Evolutionary conservation across 92 coral and sea anemone genomes (phyloP), one percentile per base, ranked within the genome.

Genomic region (Ricordea florida): DNA sequence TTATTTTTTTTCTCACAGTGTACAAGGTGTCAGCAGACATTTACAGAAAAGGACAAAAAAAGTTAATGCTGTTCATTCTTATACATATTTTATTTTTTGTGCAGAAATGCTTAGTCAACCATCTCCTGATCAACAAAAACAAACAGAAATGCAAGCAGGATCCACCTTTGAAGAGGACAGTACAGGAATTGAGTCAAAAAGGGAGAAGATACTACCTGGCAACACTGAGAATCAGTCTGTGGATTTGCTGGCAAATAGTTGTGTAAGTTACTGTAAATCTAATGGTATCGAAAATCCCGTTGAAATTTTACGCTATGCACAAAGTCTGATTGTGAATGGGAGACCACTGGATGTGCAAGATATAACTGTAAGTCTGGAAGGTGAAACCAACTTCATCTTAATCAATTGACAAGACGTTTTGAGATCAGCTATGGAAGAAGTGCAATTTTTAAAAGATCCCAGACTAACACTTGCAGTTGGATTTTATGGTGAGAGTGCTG

Each of bases 401-500:
- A 73, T 81, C 29, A 81, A 58, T 47, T 60, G 82, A 42, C 69
- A 62, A 13, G 66, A 63, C 29, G 82, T 81, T 32, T 66, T 81
- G 35, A 66, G 45, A 62, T 25, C 87, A 40, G 82, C 87, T 38
- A 3, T 81, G 60, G 87, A 81, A 24, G 87, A 81, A 66, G 37
- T 72, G 47, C 33, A 75, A 40, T 51, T 36, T 27, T 23, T 61
- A 35, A 67, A 72, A 29, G 68, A 72, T 35, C 59, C 78, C 28
- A 74, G 15, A 52, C 75, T 81, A 20, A 24, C 87, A 14, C 77
- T 81, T 50, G 67, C 41, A 52, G 68, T 81, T 42, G 75, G 81
- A 30, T 81, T 81, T 51, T 73, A 81, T 49, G 87, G 67, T 31
- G 81, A 81, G 62, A 57, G 65, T 45, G 81, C 81, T 58, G 58